Conservation (phyloP, 2,888 invertebrate species). For the Lochmaea crataegi region DNA sequence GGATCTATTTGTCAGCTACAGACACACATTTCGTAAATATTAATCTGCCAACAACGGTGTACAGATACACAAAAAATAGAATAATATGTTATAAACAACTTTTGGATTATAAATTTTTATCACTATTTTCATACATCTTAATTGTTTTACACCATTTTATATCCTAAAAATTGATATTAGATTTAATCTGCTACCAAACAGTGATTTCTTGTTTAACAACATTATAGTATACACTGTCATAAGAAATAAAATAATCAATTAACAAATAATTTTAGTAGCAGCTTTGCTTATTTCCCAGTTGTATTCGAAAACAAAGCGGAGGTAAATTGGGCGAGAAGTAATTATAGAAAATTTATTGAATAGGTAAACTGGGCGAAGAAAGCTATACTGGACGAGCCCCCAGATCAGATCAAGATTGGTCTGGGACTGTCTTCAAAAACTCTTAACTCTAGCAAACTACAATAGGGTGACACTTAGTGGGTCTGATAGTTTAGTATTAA, state of each 20-base stretch:
- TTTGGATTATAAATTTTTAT: constrained; percentile 6
- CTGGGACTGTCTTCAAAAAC: too few relatives aligned
- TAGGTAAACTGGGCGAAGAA: too few relatives aligned
- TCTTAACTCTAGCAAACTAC: too few relatives aligned
- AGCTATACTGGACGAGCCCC: too few relatives aligned
- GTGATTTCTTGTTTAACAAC: background rate
- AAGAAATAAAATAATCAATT: background rate
- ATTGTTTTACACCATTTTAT: constrained; percentile 13
- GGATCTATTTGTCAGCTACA: constrained; percentile 4
- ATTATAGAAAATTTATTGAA: too few relatives aligned
- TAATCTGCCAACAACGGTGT: background rate
- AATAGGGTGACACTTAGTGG: too few relatives aligned
- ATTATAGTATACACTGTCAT: background rate
- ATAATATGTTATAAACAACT: background rate
- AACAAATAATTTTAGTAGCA: background rate
- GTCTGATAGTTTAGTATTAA: too few relatives aligned
- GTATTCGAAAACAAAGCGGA: background rate
- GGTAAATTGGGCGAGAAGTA: too few relatives aligned
- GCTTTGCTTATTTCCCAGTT: too few relatives aligned
- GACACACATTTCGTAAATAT: background rate
- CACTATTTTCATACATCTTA: background rate
- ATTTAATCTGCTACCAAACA: background rate
- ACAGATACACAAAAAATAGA: background rate
- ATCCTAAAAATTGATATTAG: background rate
- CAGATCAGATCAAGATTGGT: too few relatives aligned